Evolutionary conservation across 2,797 vertebrate genomes (phyloP).

Genomic region (Anguilla marmorata): DNA sequence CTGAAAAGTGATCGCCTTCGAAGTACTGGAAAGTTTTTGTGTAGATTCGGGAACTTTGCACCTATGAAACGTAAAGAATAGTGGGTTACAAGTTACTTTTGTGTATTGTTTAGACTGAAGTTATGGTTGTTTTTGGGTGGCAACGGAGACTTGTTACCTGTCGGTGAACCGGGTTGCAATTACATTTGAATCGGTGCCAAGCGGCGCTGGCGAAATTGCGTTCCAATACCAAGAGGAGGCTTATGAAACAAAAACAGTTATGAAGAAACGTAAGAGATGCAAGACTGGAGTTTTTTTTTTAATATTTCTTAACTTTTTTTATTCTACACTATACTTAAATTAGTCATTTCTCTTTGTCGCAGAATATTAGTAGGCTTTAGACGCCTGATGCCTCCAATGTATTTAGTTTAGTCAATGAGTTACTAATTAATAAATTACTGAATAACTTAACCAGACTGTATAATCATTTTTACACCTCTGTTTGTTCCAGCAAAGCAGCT

Average conservation of each 20-base stretch:
- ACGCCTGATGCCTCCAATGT: neutral
- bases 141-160: neutral
- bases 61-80: neutral
- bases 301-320: neutral
- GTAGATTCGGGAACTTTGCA: neutral
- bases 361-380: neutral
- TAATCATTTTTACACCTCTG: neutral
- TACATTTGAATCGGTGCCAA: constrained; percentile 7
- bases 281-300: neutral
- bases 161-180: neutral
- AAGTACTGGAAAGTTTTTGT: neutral
- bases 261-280: neutral
- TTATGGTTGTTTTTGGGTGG: neutral
- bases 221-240: neutral
- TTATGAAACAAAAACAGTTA: neutral
- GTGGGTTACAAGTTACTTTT: neutral
- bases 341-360: neutral
- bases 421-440: constrained; percentile 3
- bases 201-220: neutral
- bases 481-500: neutral
- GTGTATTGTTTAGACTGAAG: neutral
- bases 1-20: neutral
- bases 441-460: neutral
- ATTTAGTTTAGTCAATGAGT: neutral
- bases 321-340: neutral